Evolutionary conservation across 2,113 vertebrate species (phyloP).

Genomic region (Pterocles orientalis): DNA sequence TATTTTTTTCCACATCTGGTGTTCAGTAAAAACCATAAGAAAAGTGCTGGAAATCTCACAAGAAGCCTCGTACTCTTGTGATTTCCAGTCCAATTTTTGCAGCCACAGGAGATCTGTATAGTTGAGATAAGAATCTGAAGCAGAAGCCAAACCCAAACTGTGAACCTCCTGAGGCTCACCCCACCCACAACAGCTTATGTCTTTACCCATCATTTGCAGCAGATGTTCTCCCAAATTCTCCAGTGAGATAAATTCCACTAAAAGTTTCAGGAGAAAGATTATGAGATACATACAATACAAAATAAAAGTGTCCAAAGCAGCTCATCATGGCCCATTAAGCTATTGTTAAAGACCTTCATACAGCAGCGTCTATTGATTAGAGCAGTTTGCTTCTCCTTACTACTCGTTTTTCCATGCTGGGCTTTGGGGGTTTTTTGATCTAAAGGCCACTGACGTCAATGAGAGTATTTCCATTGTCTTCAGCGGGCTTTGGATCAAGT

Average conservation of each 20-base stretch:
- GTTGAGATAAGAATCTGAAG: slow-evolving; percentile 69
- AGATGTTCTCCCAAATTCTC: slow-evolving; percentile 67
- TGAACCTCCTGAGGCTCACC: slow-evolving; percentile 69
- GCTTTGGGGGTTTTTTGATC: slow-evolving; percentile 60
- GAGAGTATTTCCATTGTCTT: slow-evolving; percentile 55
- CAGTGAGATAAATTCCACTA: slow-evolving; percentile 56
- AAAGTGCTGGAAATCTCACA: slow-evolving; percentile 72
- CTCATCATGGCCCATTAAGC: slow-evolving; percentile 38
- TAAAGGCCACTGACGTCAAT: slow-evolving; percentile 60
- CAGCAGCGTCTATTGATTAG: slow-evolving; percentile 47
- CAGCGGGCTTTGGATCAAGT: slow-evolving; percentile 28
- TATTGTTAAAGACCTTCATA: slow-evolving; percentile 26
- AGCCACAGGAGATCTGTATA: slow-evolving; percentile 66
- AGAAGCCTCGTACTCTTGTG: slow-evolving; percentile 56
- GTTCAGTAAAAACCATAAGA: slow-evolving; percentile 68
- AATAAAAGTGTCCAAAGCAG: slow-evolving; percentile 41
- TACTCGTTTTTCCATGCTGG: slow-evolving; percentile 33
- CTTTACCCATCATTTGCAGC: slow-evolving; percentile 72
- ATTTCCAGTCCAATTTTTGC: slow-evolving; percentile 70
- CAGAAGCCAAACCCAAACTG: slow-evolving; percentile 73
- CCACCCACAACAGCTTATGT: slow-evolving; percentile 70
- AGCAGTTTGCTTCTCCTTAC: slow-evolving; percentile 38
- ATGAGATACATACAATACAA: slow-evolving; percentile 20
- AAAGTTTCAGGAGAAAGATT: slow-evolving; percentile 53
- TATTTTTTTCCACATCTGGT: slow-evolving; percentile 71